These are phyloP conservation scores for Stenodera caucasica DNA, from an alignment of 2,888 invertebrate genomes.

Conservation along the genomic window DNA sequence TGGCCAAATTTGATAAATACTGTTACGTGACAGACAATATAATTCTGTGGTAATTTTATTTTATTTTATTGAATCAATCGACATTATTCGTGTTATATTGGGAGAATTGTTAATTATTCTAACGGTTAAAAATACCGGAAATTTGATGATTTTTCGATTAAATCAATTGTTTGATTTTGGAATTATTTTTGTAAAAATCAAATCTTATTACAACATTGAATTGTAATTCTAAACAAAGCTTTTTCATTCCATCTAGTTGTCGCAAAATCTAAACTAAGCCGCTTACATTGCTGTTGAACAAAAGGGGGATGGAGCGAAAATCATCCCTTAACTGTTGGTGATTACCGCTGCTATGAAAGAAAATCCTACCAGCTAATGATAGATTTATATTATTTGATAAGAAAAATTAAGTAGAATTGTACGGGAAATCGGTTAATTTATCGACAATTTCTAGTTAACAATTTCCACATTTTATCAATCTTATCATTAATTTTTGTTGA, in stretches of 20 bases:
- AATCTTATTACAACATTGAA: conserved; percentile 28
- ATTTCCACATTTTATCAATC: no score
- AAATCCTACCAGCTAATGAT: not conserved
- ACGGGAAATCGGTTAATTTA: not conserved
- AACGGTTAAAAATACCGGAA: no score
- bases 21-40: conserved; percentile 45
- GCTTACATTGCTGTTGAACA: conserved; percentile 29
- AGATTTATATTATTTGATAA: not conserved
- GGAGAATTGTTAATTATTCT: no score
- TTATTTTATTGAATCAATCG: no score
- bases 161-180: not conserved
- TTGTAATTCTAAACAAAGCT: conserved; percentile 25
- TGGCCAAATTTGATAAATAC: conserved; percentile 50
- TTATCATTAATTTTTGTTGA: not conserved
- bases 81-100: no score
- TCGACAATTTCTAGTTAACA: not conserved
- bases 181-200: conserved; percentile 24
- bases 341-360: conserved; percentile 27
- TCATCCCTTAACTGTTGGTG: conserved; percentile 40
- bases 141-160: no score
- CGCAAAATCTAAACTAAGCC: conserved; percentile 26
- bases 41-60: conserved; percentile 33
- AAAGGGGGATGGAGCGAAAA: conserved; percentile 35
- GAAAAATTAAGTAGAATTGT: not conserved
- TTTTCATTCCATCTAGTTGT: conserved; percentile 21